Percentiles rank a stretch among this genome's conserved stretches.
Conservation (phyloP, 2,888 invertebrate species). For the Criorhina ranunculi region DNA sequence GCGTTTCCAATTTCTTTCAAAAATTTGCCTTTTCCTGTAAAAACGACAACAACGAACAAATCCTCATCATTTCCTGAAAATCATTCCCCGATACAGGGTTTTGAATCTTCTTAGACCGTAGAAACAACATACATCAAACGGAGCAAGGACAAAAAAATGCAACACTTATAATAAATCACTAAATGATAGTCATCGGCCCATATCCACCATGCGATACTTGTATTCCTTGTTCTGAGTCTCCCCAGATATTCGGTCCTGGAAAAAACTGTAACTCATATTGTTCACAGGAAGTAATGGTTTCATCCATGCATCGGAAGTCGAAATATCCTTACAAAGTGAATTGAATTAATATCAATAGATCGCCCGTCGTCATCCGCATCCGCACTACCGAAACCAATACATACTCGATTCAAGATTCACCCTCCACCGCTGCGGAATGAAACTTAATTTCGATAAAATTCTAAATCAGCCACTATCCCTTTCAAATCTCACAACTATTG, state of each 20-base stretch:
- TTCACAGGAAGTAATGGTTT: constrained; percentile 67
- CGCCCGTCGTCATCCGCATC: constrained; percentile 67
- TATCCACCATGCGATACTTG: constrained; percentile 24
- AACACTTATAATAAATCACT: constrained; percentile 74
- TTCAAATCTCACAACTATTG: constrained; percentile 65
- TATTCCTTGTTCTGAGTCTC: constrained; percentile 22
- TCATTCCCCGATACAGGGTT: constrained; percentile 32
- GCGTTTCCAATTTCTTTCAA: constrained; percentile 36
- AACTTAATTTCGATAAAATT: constrained; percentile 69
- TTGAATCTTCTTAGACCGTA: constrained; percentile 25
- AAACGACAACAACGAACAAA: constrained; percentile 52
- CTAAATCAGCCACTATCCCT: constrained; percentile 71
- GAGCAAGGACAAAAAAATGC: constrained; percentile 43
- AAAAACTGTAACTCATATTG: constrained; percentile 50
- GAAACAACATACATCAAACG: constrained; percentile 48
- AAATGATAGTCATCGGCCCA: constrained; percentile 59
- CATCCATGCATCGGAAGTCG: constrained; percentile 74
- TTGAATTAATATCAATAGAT: constrained; percentile 76
- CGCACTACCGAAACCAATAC: constrained; percentile 49
- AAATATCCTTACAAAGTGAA: constrained; percentile 76
- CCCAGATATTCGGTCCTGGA: constrained; percentile 29
- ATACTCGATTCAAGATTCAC: constrained; percentile 60
- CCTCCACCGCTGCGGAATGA: constrained; percentile 56
- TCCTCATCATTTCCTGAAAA: constrained; percentile 63
- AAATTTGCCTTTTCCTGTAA: constrained; percentile 42